Evolutionary conservation across 2,113 vertebrate genomes (phyloP).

Genomic region (Brachyhypopomus gauderio): DNA sequence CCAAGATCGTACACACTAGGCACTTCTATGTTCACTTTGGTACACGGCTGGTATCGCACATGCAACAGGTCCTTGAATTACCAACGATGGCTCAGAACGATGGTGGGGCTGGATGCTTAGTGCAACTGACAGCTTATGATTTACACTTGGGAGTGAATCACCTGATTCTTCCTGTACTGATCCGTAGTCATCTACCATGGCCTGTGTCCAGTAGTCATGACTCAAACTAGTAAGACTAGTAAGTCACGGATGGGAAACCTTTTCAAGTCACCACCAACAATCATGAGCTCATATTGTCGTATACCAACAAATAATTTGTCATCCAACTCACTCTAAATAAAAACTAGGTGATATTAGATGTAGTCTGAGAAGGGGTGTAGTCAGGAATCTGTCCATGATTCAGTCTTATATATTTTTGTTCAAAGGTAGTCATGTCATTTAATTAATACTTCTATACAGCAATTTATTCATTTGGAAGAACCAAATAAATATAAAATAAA

Average conservation of each 20-base stretch:
- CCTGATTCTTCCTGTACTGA: neutral
- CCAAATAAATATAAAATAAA: neutral
- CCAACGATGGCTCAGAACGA: neutral
- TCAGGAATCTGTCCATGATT: neutral
- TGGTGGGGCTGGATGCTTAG: slow-evolving; percentile 17
- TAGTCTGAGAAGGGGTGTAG: slow-evolving; percentile 6
- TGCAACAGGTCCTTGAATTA: slow-evolving; percentile 39
- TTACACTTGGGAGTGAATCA: slow-evolving; percentile 11
- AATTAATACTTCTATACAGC: neutral
- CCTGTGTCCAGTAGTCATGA: neutral
- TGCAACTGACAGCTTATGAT: neutral
- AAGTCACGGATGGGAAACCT: neutral
- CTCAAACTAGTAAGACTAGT: neutral
- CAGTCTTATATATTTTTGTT: neutral
- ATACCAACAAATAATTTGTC: neutral
- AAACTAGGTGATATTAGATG: neutral
- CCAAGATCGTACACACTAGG: slow-evolving; percentile 17
- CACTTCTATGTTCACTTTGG: slow-evolving; percentile 18
- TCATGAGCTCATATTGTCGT: neutral
- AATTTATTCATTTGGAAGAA: neutral
- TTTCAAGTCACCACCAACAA: slow-evolving; percentile 6
- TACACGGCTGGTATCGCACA: slow-evolving; percentile 21
- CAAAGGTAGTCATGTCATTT: neutral
- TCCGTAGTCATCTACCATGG: neutral
- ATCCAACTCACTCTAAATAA: neutral